Conservation (phyloP, 2,888 invertebrate genomes). For the Spodoptera littoralis region DNA sequence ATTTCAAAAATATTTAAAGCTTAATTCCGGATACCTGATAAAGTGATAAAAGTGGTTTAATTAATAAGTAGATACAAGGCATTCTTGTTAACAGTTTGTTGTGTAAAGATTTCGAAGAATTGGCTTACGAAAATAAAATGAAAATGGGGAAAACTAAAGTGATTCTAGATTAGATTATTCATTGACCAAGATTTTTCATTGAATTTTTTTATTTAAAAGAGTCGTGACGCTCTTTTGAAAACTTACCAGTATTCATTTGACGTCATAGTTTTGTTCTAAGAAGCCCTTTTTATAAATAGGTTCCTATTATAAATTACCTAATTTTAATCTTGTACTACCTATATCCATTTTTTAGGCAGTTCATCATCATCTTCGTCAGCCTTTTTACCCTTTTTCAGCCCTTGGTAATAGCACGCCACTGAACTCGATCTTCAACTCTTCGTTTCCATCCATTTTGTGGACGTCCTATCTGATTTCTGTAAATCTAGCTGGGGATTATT, state of each 20-base stretch:
- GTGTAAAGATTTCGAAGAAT: constrained; percentile 15
- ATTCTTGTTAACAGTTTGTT: constrained; percentile 22
- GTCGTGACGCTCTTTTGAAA: constrained; percentile 3
- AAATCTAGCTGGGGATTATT: no score
- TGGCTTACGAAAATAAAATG: constrained; percentile 4
- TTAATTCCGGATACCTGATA: constrained; percentile 27
- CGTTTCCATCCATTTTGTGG: no score
- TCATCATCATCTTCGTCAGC: no score
- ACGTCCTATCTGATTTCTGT: no score
- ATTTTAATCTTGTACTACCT: no score
- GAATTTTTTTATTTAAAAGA: no score
- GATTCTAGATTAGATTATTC: constrained; percentile 7
- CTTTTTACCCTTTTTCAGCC: no score
- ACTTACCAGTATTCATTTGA: neutral
- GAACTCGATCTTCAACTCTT: no score
- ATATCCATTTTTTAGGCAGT: no score
- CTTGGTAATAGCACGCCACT: no score
- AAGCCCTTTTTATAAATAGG: neutral
- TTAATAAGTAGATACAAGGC: constrained; percentile 7
- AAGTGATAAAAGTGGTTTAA: constrained; percentile 8
- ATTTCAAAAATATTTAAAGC: no score
- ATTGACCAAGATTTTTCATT: neutral
- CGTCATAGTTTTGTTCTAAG: constrained; percentile 11
- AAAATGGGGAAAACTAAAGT: constrained; percentile 14
- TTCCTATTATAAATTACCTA: no score